Base-by-base conservation (phyloP, 23 tunicate species). In the Botrylloides violaceus region DNA sequence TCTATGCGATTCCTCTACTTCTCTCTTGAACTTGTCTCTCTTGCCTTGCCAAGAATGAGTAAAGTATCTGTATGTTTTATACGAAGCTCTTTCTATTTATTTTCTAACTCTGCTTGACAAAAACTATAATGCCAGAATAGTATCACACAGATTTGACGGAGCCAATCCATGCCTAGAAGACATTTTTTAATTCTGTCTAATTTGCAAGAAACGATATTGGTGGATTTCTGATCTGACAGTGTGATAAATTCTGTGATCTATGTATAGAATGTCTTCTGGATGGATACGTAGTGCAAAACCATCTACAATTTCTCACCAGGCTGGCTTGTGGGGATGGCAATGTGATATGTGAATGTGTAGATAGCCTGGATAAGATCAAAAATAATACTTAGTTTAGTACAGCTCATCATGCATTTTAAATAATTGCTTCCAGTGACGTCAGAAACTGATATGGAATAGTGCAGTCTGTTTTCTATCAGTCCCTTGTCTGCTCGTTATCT, bases 21-120 rank as follows among this genome's bases (percentile, higher is more conserved):
- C 33, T 63, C 64, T 63, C 70, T 28, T 63, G n/a, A 29, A 25
- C 36, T 29, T 21, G 33, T 63, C 70, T 63, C 70, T 63, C 35
- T 63, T 33, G 70, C 70, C 70, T 63, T 63, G 70, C 70, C 62
- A 29, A 58, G 70, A 27, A 63, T 21, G 33, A 25, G 9, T 7
- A 7, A 15, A 43, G 53, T 43, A 43, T 43, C 15, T 43, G 53
- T 43, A 43, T 43, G 15, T 43, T 43, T 43, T 43, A 43, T 43
- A 15, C 53, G 15, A 43, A n/a, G 15, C 53, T 43, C 12, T 43
- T 7, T 43, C 53, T 43, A 15, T 43, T 43, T 43, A 15, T 43
- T 43, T 43, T 43, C 53, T 43, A 9, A 7, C 12, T 9, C 9
- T 43, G 53, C 53, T 43, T 43, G 53, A 15, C 9, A 43, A 43